Percentiles rank a stretch among this genome's conserved stretches.
These are phyloP conservation scores for Patella ulyssiponensis DNA, from an alignment of 2,888 invertebrate genomes.

Conservation along the genomic window DNA sequence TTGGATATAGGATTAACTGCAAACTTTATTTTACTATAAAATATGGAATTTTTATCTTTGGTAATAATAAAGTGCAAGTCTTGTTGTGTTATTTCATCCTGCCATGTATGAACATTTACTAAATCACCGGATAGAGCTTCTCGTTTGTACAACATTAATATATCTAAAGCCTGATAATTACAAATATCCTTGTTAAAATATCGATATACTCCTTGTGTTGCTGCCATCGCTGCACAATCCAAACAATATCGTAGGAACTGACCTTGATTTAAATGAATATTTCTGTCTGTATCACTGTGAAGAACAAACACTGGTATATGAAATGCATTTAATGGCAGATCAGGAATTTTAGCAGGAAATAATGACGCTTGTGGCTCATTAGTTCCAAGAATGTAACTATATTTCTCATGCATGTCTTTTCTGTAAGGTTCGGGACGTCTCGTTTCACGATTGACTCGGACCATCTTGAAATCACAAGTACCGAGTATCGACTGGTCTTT, in stretches of 20 bases:
- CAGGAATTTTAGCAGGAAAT: not conserved
- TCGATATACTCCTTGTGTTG: not conserved
- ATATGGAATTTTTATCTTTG: not conserved
- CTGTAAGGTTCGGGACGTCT: not conserved
- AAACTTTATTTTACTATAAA: not conserved
- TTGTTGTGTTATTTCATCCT: not conserved
- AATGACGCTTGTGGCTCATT: not conserved
- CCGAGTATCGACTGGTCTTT: not conserved
- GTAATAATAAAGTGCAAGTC: not conserved
- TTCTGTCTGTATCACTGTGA: not conserved
- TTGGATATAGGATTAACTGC: not conserved
- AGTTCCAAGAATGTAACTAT: not conserved
- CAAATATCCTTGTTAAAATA: conserved; percentile 1
- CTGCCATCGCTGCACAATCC: conserved; percentile 1
- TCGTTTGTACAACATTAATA: not conserved
- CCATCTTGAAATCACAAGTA: not conserved
- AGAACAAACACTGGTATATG: conserved; percentile 1
- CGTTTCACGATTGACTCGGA: not conserved
- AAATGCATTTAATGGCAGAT: not conserved
- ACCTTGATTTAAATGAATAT: not conserved
- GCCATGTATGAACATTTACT: conserved; percentile 7
- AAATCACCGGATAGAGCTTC: conserved; percentile 1
- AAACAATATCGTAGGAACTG: not conserved
- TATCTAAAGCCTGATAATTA: not conserved
- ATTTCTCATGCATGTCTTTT: not conserved